These are phyloP conservation scores for Catocala fraxini DNA, from an alignment of 2,888 invertebrate species.

Conservation along the genomic window DNA sequence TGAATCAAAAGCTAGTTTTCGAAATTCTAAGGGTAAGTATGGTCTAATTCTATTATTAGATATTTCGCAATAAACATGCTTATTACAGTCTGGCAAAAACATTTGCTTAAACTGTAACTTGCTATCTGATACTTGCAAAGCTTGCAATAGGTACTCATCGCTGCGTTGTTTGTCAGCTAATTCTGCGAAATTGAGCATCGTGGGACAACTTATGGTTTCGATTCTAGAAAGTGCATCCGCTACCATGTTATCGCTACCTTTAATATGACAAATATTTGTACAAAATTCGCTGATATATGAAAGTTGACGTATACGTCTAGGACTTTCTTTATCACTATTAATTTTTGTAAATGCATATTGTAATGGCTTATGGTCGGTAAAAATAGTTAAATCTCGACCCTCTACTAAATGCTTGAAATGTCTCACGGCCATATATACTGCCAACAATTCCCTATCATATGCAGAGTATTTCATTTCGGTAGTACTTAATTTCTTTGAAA, in stretches of 20 bases:
- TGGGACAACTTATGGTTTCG: background rate
- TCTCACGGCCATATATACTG: conserved; percentile 1
- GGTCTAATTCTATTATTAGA: conserved; percentile 3
- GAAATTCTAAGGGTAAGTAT: background rate
- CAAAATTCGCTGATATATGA: conserved; percentile 2
- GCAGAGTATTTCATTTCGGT: background rate
- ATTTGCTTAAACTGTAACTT: conserved; percentile 3
- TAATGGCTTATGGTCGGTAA: background rate
- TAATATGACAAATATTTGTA: background rate
- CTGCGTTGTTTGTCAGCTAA: background rate
- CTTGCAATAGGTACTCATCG: conserved; percentile 1
- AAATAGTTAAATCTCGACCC: conserved; percentile 3
- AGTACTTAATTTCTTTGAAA: background rate
- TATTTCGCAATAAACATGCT: conserved; percentile 8
- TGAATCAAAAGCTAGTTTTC: background rate
- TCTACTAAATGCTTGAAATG: conserved; percentile 5
- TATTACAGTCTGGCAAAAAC: background rate
- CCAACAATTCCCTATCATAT: background rate
- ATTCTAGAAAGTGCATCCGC: too few relatives aligned
- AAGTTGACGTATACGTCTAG: background rate
- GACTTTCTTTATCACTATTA: conserved; percentile 8
- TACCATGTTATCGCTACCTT: too few relatives aligned
- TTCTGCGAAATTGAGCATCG: background rate
- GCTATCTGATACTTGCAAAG: background rate
- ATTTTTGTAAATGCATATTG: background rate